These are phyloP conservation scores for Lithodes maja DNA, from an alignment of 2,888 invertebrate genomes.

Conservation along the genomic window DNA sequence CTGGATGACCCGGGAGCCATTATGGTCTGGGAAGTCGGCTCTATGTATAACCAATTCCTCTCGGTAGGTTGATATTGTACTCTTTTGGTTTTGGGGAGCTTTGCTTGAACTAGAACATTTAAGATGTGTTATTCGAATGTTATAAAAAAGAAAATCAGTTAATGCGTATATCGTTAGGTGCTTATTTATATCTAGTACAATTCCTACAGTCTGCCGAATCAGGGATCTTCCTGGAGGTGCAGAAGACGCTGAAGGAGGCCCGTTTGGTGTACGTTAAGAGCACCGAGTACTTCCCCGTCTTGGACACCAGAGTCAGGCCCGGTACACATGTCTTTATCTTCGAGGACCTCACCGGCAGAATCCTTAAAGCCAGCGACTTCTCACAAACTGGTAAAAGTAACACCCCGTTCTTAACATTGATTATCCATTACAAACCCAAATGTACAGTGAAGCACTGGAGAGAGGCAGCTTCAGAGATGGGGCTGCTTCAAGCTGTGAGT, in stretches of 20 bases:
- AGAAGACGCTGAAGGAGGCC: not conserved
- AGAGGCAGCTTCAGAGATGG: no score
- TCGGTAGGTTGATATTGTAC: constrained; percentile 7
- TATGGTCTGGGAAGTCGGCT: constrained; percentile 38
- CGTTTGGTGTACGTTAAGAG: constrained; percentile 24
- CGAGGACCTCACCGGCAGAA: constrained; percentile 2
- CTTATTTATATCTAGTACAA: no score
- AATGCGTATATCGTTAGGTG: no score
- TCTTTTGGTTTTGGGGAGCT: no score
- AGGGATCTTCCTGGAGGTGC: constrained; percentile 11
- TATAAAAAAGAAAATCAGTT: no score
- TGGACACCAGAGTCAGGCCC: constrained; percentile 3
- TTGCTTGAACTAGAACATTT: no score
- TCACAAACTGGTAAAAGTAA: not conserved
- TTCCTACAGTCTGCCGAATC: not conserved
- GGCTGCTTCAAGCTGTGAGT: no score
- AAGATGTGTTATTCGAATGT: no score
- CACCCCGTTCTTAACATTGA: no score
- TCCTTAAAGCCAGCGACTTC: constrained; percentile 21
- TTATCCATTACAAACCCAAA: no score
- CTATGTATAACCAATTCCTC: constrained; percentile 35
- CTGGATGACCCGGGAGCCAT: constrained; percentile 19
- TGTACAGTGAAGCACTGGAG: no score
- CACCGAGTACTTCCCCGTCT: not conserved
- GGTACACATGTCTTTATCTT: constrained; percentile 19